These are phyloP conservation scores for Rhineura floridana DNA, from an alignment of 2,113 vertebrate genomes.

Conservation along the genomic window DNA sequence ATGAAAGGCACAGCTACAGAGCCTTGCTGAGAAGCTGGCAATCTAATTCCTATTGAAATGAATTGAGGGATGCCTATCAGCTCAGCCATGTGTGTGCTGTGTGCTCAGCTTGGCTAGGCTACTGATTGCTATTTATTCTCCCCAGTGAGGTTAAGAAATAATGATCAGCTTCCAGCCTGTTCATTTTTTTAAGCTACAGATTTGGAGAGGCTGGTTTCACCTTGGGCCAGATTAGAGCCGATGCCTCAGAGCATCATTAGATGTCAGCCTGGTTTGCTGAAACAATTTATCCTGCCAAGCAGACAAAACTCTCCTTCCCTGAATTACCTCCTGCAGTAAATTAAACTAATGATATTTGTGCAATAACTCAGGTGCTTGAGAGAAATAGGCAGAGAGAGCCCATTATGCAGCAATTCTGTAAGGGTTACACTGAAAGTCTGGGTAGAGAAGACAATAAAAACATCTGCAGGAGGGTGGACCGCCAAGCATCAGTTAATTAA, in stretches of 20 bases:
- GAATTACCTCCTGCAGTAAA: not conserved
- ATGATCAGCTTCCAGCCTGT: not conserved
- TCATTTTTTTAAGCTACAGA: not conserved
- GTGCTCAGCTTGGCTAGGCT: not conserved
- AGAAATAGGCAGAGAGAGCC: not conserved
- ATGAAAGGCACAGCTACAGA: not conserved
- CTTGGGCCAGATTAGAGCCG: not conserved
- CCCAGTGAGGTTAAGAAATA: not conserved
- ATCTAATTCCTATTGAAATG: too few relatives aligned
- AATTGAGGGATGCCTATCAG: not conserved
- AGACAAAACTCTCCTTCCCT: not conserved
- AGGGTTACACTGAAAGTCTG: not conserved
- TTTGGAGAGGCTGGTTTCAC: not conserved
- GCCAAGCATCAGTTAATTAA: not conserved
- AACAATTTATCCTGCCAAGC: not conserved
- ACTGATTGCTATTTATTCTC: not conserved
- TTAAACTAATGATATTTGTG: not conserved
- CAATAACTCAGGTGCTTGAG: not conserved
- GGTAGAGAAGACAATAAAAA: not conserved
- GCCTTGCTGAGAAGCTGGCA: not conserved
- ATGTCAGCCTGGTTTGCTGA: not conserved
- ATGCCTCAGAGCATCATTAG: not conserved
- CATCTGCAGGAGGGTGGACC: not conserved
- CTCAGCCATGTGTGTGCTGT: too few relatives aligned
- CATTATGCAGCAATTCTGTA: conserved; percentile 6